These are phyloP conservation scores for Tachina grossa DNA, from an alignment of 2,888 invertebrate species.

Conservation along the genomic window DNA sequence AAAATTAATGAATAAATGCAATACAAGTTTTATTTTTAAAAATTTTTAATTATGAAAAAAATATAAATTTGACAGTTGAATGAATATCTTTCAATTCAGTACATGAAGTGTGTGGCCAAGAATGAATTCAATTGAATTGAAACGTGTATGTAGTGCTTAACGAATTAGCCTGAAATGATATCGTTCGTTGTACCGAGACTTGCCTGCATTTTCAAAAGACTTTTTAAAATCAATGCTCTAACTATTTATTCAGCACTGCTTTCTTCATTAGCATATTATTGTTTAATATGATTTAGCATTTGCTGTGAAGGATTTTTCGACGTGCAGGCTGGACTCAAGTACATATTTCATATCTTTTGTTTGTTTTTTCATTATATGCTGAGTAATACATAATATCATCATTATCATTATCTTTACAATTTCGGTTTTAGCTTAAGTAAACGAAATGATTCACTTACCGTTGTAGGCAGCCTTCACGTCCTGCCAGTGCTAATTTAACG, in stretches of 20 bases:
- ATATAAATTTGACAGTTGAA: too few species aligned
- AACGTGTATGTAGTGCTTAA: too few species aligned
- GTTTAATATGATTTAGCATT: not conserved
- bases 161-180: too few species aligned
- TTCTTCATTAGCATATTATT: not conserved
- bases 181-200: too few species aligned
- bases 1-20: too few species aligned
- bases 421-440: slow-evolving; percentile 47
- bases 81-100: too few species aligned
- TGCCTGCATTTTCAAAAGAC: not conserved
- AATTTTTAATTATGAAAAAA: too few species aligned
- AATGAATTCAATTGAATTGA: too few species aligned
- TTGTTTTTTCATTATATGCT: slow-evolving; percentile 15
- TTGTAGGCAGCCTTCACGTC: slow-evolving; percentile 82
- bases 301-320: not conserved
- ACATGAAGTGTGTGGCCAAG: too few species aligned
- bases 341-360: slow-evolving; percentile 8
- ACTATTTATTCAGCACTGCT: not conserved
- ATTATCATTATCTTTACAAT: slow-evolving; percentile 41
- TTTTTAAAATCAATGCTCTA: not conserved
- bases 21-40: too few species aligned
- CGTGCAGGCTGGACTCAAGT: not conserved
- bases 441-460: slow-evolving; percentile 77
- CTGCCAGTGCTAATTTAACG: slow-evolving; percentile 82
- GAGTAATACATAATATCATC: slow-evolving; percentile 52